Evolutionary conservation across 1,140 invertebrate genomes (phyloP).

Genomic region (Panulirus ornatus): DNA sequence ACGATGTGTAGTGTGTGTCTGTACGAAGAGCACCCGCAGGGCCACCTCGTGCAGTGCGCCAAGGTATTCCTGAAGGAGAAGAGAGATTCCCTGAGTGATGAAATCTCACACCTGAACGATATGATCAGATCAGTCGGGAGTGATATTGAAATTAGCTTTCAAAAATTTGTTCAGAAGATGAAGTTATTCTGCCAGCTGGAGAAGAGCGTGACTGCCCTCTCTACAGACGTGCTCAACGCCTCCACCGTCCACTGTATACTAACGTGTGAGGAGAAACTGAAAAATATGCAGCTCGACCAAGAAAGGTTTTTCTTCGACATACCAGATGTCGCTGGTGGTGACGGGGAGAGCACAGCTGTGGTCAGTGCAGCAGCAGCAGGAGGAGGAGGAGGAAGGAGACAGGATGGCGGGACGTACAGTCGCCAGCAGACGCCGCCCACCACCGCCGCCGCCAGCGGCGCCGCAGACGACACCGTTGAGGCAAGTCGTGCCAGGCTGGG

Average conservation of each 20-base stretch:
- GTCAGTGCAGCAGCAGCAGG: too few relatives aligned
- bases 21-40: slow-evolving; percentile 38
- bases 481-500: neutral
- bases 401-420: too few relatives aligned
- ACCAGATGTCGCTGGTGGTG: neutral
- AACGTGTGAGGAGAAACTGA: neutral
- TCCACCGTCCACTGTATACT: neutral
- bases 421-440: neutral
- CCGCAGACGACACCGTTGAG: too few relatives aligned
- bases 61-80: slow-evolving; percentile 20
- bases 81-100: neutral
- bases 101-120: neutral
- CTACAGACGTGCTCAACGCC: neutral
- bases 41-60: slow-evolving; percentile 9
- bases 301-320: neutral
- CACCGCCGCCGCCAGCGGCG: too few relatives aligned
- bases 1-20: slow-evolving; percentile 35
- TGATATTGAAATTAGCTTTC: neutral
- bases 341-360: too few relatives aligned
- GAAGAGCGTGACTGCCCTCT: slow-evolving; percentile 2
- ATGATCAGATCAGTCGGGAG: neutral
- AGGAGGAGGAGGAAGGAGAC: neutral
- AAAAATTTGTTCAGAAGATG: neutral
- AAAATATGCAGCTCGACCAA: neutral
- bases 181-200: too few relatives aligned